These are phyloP conservation scores for Aphidius gifuensis DNA, from an alignment of 1,140 invertebrate genomes.

Conservation along the genomic window DNA sequence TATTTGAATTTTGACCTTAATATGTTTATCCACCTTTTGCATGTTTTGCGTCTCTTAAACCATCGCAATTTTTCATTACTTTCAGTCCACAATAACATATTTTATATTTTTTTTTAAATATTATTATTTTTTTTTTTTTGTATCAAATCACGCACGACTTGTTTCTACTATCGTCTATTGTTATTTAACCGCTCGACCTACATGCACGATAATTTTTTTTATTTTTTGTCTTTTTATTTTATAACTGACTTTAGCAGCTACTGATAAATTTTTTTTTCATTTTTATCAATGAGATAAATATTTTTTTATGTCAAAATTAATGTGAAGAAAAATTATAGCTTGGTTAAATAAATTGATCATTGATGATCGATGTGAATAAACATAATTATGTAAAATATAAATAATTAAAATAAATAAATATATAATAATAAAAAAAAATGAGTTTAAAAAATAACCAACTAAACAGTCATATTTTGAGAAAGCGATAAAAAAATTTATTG, in stretches of 20 bases:
- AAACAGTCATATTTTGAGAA: no score
- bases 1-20: slow-evolving; percentile 14
- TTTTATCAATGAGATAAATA: no score
- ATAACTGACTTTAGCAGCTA: slow-evolving; percentile 1
- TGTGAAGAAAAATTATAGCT: no score
- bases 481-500: no score
- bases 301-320: no score
- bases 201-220: slow-evolving; percentile 44
- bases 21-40: slow-evolving; percentile 29
- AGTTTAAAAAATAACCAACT: no score
- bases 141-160: slow-evolving; percentile 19
- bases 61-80: slow-evolving; percentile 26
- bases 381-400: no score
- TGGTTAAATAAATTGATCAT: no score
- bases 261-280: no score
- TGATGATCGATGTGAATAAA: no score
- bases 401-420: no score
- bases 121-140: slow-evolving; percentile 20
- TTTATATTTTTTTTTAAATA: slow-evolving; percentile 46
- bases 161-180: slow-evolving; percentile 47
- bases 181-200: slow-evolving; percentile 45
- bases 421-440: no score
- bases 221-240: slow-evolving; percentile 2
- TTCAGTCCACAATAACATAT: slow-evolving; percentile 30
- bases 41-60: slow-evolving; percentile 28